phyloP scores from a whole-genome alignment of 2,888 invertebrate genomes.

The Trichogramma dendrolimi region DNA sequence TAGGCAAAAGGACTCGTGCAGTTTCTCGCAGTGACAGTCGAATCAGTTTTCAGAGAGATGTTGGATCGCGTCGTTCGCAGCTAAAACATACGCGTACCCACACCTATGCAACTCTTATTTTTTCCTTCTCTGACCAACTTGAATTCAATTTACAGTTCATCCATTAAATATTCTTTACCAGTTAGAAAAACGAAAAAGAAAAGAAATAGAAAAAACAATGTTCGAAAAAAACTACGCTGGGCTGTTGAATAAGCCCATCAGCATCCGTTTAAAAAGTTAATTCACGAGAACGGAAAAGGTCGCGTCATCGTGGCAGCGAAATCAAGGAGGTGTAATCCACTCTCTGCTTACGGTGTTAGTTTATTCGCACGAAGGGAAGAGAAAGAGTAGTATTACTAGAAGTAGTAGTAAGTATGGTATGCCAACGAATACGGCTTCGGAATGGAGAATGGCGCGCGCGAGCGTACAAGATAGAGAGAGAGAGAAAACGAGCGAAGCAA shows the following conservation, averaged over 20 bases:
- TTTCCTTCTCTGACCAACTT: no score
- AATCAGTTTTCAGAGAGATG: no score
- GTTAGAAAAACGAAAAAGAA: neutral
- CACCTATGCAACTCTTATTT: no score
- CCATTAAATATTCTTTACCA: neutral
- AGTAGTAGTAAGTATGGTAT: constrained; percentile 8
- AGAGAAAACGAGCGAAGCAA: constrained; percentile 45
- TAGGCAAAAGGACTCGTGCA: no score
- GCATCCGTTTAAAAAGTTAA: constrained; percentile 32
- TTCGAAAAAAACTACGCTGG: neutral
- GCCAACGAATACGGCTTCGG: constrained; percentile 9
- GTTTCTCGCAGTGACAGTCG: no score
- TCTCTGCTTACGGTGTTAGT: no score
- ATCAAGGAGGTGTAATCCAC: neutral
- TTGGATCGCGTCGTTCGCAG: no score
- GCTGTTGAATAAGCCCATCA: neutral
- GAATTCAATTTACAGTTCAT: neutral
- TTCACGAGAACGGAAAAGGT: constrained; percentile 46
- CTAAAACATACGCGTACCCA: no score
- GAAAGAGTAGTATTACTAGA: neutral
- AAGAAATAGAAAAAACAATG: neutral
- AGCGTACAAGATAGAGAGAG: constrained; percentile 24
- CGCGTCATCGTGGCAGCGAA: constrained; percentile 14
- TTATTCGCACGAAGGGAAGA: neutral
- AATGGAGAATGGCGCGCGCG: constrained; percentile 12